Conservation (phyloP, 2,797 vertebrate genomes). For the Mormyrus proboscirostris region DNA sequence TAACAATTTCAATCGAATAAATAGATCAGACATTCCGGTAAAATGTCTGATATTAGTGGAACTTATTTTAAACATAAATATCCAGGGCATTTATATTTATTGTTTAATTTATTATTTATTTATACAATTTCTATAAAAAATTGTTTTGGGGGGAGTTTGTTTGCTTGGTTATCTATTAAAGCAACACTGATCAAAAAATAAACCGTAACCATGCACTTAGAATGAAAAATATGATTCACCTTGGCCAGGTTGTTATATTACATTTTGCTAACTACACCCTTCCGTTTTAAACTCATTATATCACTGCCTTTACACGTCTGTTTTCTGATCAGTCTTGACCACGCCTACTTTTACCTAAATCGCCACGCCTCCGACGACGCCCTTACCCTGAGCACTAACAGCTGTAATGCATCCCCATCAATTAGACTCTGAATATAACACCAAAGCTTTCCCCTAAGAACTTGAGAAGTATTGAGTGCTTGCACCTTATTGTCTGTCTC, state of each 20-base stretch:
- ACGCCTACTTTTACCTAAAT: not conserved
- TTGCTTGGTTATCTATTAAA: not conserved
- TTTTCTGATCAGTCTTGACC: not conserved
- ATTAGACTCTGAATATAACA: not conserved
- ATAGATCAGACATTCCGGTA: not conserved
- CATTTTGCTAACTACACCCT: not conserved
- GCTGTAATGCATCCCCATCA: not conserved
- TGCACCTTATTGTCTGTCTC: not conserved
- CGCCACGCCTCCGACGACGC: not conserved
- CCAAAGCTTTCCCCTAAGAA: not conserved
- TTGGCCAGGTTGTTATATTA: not conserved
- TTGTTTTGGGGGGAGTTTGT: not conserved
- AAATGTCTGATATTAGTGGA: not conserved
- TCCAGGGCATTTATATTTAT: not conserved
- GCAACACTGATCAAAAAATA: not conserved
- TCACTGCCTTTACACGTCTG: not conserved
- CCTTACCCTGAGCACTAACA: not conserved
- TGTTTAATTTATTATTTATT: not conserved
- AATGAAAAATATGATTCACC: not conserved
- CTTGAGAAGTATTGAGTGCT: not conserved
- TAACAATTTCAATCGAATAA: not conserved
- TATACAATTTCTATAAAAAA: not conserved
- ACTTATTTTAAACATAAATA: not conserved
- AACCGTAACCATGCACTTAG: not conserved
- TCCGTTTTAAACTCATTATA: not conserved